Evolutionary conservation across 2,888 invertebrate species (phyloP), one percentile per base, ranked within the genome.

Genomic region (Didymodactylos carnosus): DNA sequence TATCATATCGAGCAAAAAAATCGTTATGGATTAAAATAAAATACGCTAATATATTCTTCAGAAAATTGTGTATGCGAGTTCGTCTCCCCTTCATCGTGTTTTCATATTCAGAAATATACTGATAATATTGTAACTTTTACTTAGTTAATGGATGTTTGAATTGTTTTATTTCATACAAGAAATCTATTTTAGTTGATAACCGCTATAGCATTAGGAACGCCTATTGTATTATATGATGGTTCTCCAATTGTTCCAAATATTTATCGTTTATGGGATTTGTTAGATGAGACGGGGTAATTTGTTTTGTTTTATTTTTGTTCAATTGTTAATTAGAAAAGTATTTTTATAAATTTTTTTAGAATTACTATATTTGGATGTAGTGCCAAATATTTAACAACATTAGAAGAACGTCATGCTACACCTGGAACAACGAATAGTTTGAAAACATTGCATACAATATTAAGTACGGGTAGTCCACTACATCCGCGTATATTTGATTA

Each of bases 171-270:
- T 2, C 2, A 35, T 35, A n/a, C 4, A 62, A 19, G 5, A n/a
- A 3, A 27, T 62, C 35, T n/a, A 1, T 8, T 35, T 35, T 62
- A 62, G 62, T 79, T 84, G 73, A 84, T 86, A 39, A 81, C 83
- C 2, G 81, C 82, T 8, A 79, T 86, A 73, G 83, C 84, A 46
- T 80, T 83, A 2, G 84, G 86, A 14, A 79, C 83, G n/a, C 78
- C 84, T 25, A 81, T 87, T 27, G 85, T 87, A 14, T 80, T 86
- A 8, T 87, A 86, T 78, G 87, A 87, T 78, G 87, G 87, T 29
- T 86, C 86, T 29, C 86, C 87, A 3, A 80, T 86, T 19, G 80
- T 84, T 29, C 86, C 86, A 16, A 80, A 82, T 75, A 80, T 82
- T 4, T 83, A 83, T 75, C 79, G 85, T 7, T 79, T 87, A 13